Evolutionary conservation across 2,797 vertebrate genomes (phyloP).

Genomic region (Lophius americanus): DNA sequence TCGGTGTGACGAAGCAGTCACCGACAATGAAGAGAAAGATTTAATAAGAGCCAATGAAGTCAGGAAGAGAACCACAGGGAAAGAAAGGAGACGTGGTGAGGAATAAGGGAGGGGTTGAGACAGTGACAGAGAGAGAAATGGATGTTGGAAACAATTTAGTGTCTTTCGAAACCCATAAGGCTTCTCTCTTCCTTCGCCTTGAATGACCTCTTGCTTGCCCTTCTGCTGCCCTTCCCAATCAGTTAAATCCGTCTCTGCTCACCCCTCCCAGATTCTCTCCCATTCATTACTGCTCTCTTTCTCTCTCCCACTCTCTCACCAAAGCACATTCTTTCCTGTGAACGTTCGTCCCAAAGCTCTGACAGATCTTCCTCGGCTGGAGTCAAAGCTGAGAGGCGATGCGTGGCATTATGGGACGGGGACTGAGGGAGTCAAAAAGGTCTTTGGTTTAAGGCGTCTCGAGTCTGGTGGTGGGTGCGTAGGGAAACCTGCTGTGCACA

Average conservation of each 20-base stretch:
- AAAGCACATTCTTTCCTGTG: conserved; percentile 66
- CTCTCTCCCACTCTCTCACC: conserved; percentile 38
- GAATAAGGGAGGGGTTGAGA: conserved; percentile 15
- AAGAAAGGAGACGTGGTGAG: conserved; percentile 17
- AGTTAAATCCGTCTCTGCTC: conserved; percentile 59
- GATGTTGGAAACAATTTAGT: conserved; percentile 74
- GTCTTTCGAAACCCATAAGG: conserved; percentile 71
- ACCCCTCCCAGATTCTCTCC: conserved; percentile 52
- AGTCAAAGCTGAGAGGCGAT: conserved; percentile 46
- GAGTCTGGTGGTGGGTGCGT: conserved; percentile 34
- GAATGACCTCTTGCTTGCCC: conserved; percentile 55
- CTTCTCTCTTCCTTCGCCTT: conserved; percentile 55
- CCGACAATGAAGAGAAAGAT: conserved; percentile 48
- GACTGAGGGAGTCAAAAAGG: conserved; percentile 20
- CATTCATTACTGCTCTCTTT: conserved; percentile 56
- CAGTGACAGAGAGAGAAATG: conserved; percentile 48
- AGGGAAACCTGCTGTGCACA: conserved; percentile 32
- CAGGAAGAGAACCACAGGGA: conserved; percentile 12
- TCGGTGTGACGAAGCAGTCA: conserved; percentile 43
- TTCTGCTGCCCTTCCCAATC: conserved; percentile 59
- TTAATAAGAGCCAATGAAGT: conserved; percentile 46
- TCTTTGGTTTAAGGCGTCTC: conserved; percentile 18
- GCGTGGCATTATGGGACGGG: conserved; percentile 28
- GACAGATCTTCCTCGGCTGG: conserved; percentile 50
- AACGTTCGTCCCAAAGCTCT: conserved; percentile 49